Percentiles rank a stretch among this genome's conserved stretches.
Evolutionary conservation across 2,888 invertebrate species (phyloP).

Genomic region (Eurytoma adleriae): DNA sequence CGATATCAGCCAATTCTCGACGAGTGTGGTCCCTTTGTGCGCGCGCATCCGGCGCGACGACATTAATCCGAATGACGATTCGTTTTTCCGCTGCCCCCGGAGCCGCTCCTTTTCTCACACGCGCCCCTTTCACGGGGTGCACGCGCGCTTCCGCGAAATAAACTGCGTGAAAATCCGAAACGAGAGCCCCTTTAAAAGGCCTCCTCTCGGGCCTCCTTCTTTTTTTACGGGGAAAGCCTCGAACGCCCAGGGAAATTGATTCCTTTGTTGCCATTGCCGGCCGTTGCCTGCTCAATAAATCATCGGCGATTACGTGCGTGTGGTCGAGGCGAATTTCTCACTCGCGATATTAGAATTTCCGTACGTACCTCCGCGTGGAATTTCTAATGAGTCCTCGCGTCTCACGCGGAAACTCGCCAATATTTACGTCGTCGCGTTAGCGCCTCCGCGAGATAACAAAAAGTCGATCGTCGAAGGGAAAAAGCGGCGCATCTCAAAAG

Average conservation of each 20-base stretch:
- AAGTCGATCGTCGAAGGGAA: no score
- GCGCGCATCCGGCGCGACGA: slow-evolving; percentile 41
- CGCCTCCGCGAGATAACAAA: no score
- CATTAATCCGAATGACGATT: slow-evolving; percentile 59
- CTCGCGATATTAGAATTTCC: slow-evolving; percentile 28
- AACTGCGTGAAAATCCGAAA: slow-evolving; percentile 28
- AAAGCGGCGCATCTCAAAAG: no score
- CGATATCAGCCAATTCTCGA: slow-evolving; percentile 67
- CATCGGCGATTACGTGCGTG: slow-evolving; percentile 2
- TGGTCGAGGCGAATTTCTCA: slow-evolving; percentile 5
- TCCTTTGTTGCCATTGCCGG: slow-evolving; percentile 5
- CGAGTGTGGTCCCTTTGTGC: slow-evolving; percentile 60
- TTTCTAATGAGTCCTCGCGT: no score
- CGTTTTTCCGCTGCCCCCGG: slow-evolving; percentile 44
- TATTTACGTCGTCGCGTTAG: no score
- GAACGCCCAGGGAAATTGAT: slow-evolving; percentile 5
- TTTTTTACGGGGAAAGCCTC: neutral
- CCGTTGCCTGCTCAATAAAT: slow-evolving; percentile 2
- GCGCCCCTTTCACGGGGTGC: slow-evolving; percentile 19
- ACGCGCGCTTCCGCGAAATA: slow-evolving; percentile 45
- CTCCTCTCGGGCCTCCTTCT: neutral
- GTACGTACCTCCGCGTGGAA: no score
- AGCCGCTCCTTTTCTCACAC: neutral
- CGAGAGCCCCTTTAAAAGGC: neutral
- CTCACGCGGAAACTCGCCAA: no score